phyloP scores from a whole-genome alignment of 1,140 invertebrate species.

The Meloidogyne floridensis region DNA sequence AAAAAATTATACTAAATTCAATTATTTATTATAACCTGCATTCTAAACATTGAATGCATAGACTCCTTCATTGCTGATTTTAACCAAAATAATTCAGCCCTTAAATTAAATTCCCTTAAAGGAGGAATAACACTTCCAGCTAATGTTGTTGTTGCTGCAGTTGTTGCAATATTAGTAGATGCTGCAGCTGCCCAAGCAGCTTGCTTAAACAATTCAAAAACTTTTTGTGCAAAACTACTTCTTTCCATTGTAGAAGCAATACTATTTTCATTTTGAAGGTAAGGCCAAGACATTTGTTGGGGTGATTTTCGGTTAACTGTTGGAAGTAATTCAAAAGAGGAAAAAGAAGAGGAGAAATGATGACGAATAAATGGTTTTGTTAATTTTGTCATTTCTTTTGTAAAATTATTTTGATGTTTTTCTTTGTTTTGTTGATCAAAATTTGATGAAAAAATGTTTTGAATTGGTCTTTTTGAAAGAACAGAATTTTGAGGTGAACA shows the following conservation, averaged over 20 bases:
- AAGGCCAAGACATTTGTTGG: slow-evolving; percentile 32
- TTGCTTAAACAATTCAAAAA: slow-evolving; percentile 42
- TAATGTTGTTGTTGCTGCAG: not conserved
- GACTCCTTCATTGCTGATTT: slow-evolving; percentile 49
- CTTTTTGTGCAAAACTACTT: slow-evolving; percentile 36
- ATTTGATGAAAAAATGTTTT: not conserved
- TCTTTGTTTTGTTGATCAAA: not conserved
- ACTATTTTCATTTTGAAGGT: not conserved
- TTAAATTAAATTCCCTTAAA: slow-evolving; percentile 50
- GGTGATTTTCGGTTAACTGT: not conserved
- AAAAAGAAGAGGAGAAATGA: not conserved
- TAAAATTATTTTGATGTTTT: not conserved
- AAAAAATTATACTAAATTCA: too few relatives aligned
- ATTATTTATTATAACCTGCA: too few relatives aligned
- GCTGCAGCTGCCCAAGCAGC: not conserved
- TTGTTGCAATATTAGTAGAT: not conserved
- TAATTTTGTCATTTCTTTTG: not conserved
- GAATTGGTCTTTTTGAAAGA: not conserved
- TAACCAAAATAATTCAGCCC: slow-evolving; percentile 60
- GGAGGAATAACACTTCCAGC: not conserved
- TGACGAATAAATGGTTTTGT: not conserved
- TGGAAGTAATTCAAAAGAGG: not conserved
- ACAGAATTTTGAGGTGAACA: not conserved
- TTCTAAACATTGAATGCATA: slow-evolving; percentile 50
- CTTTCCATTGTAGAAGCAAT: slow-evolving; percentile 29